Base-by-base conservation (phyloP, 2,888 invertebrate genomes). In the Apotomis capreana region DNA sequence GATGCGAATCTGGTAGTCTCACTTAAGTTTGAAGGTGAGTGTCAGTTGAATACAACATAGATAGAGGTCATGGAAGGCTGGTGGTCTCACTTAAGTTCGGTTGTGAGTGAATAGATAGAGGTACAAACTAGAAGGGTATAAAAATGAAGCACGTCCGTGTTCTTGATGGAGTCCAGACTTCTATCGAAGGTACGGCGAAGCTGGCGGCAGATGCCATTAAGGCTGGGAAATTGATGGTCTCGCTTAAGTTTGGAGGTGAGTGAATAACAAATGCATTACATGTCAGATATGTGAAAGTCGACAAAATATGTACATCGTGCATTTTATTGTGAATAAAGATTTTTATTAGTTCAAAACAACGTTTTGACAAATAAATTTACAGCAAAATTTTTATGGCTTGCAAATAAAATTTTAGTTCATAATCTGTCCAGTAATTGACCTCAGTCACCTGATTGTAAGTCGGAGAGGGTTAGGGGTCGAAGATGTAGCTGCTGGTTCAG, bases 41-140 rank as follows among this genome's bases (percentile, higher is more conserved):
- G 26, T 92, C 93, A 6, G 94, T 95, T 0, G 94, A 95, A 76
- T 96, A 95, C 87, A 90, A 85, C 0, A 82, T 89, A 12, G 91
- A 91, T 0, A 94, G 88, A 0, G 87, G 77, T 81, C 0, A 79
- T 91, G 51, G 88, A 84, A 49, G 84, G 80, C 81, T 90, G 0
- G 65, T 86, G 13, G 85, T 92, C 44, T 80, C 87, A 3, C 83
- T 88, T 75, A 87, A 85, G 61, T 86, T 89, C 36, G 90, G 89
- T 81, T 85, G 91, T 91, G 68, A 84, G 81, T 73, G 26, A n/a
- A 58, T 10, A n/a, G n/a, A n/a, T n/a, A n/a, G 0, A 94, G 95
- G 76, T 96, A 95, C 87, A 90, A 85, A 0, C 82, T 89, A 12
- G 91, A 91, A 89, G 1, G 77, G 81, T 0, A 79, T 91, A 51